Conservation (phyloP, 2,113 vertebrate species). For the Glareola pratincola region DNA sequence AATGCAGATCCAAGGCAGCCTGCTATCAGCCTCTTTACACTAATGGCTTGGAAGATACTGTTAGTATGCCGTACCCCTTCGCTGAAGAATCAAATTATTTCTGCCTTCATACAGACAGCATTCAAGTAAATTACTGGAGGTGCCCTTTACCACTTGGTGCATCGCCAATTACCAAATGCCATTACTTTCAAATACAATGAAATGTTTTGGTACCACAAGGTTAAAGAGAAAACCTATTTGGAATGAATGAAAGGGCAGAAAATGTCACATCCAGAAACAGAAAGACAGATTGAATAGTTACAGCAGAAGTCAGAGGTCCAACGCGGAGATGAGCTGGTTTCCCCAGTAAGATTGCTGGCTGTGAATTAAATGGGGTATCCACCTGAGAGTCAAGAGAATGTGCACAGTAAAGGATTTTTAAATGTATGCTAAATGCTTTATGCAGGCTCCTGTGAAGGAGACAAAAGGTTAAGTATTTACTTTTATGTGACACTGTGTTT, state of each 20-base stretch:
- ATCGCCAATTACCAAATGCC: background rate
- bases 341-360: background rate
- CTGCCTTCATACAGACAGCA: background rate
- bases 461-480: background rate
- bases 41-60: background rate
- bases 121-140: background rate
- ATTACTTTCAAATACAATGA: slow-evolving; percentile 12
- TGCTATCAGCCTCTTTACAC: background rate
- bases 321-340: background rate
- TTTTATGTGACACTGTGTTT: background rate
- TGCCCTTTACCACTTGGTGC: slow-evolving; percentile 16
- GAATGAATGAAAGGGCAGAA: slow-evolving; percentile 32
- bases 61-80: background rate
- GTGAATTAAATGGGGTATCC: background rate
- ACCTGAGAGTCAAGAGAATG: background rate
- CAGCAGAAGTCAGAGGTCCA: slow-evolving; percentile 21
- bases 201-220: slow-evolving; percentile 18
- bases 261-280: background rate
- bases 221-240: slow-evolving; percentile 41
- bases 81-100: background rate
- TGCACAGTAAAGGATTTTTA: background rate
- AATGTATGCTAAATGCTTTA: background rate
- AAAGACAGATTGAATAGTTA: slow-evolving; percentile 18
- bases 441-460: background rate
- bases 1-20: background rate